phyloP scores from a whole-genome alignment of 1,140 invertebrate species.

The Plodia interpunctella region DNA sequence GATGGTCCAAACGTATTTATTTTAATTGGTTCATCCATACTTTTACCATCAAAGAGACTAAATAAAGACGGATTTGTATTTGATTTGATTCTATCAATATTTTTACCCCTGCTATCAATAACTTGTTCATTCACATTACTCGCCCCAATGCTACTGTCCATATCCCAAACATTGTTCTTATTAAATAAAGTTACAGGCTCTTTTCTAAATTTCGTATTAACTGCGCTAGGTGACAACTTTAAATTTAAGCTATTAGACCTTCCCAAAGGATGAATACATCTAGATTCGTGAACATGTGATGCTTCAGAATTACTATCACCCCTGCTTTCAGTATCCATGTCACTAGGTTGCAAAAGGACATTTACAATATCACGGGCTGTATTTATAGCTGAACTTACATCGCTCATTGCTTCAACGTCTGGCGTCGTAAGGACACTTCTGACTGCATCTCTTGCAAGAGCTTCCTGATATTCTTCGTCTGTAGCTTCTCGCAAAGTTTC shows the following conservation, averaged over 20 bases:
- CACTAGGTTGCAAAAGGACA: constrained; percentile 41
- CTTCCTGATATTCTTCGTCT: constrained; percentile 63
- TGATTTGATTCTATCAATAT: background rate
- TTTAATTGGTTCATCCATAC: background rate
- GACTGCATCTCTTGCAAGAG: constrained; percentile 54
- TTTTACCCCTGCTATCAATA: background rate
- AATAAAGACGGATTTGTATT: constrained; percentile 7
- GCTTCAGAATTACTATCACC: constrained; percentile 39
- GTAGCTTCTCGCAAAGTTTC: constrained; percentile 58
- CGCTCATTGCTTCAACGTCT: constrained; percentile 21
- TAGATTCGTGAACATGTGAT: constrained; percentile 42
- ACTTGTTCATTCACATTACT: constrained; percentile 41
- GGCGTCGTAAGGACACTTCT: constrained; percentile 29
- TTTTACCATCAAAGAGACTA: background rate
- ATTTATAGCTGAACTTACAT: constrained; percentile 24
- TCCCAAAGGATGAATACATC: constrained; percentile 33
- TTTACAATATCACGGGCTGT: constrained; percentile 39
- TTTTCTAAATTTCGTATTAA: constrained; percentile 15
- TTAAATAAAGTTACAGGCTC: constrained; percentile 17
- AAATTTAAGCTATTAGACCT: constrained; percentile 15
- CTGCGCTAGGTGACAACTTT: background rate
- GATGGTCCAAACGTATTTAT: background rate
- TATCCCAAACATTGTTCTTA: constrained; percentile 32
- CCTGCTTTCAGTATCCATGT: constrained; percentile 17
- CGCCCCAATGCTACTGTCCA: constrained; percentile 37